These are phyloP conservation scores for Galerucella calmariensis DNA, from an alignment of 2,888 invertebrate species.

Conservation along the genomic window DNA sequence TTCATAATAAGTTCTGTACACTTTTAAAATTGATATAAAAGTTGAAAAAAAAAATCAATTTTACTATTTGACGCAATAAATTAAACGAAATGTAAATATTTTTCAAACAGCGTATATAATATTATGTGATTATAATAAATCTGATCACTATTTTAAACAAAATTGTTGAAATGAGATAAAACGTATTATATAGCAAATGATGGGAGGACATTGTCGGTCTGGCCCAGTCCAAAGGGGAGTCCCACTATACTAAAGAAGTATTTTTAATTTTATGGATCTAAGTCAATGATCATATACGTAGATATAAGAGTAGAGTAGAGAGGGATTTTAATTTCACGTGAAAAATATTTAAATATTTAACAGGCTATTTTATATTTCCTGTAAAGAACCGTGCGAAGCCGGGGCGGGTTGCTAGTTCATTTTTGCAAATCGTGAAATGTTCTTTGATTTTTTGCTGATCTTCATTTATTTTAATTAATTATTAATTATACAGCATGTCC, in stretches of 20 bases:
- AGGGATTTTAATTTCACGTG: no score
- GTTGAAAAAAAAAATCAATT: neutral
- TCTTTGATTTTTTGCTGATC: no score
- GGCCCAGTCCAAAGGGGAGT: conserved; percentile 9
- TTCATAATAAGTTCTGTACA: no score
- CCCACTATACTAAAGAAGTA: neutral
- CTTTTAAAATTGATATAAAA: neutral
- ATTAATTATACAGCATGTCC: no score
- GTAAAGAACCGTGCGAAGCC: no score
- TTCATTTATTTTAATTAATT: no score
- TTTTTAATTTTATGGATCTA: neutral
- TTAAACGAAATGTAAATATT: neutral
- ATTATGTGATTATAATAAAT: conserved; percentile 1
- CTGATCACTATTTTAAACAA: conserved; percentile 8
- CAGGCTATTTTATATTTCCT: no score
- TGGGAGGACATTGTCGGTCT: conserved; percentile 1
- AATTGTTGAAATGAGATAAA: conserved; percentile 14
- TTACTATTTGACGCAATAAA: neutral
- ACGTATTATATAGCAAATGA: conserved; percentile 9
- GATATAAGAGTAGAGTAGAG: no score
- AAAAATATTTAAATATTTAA: no score
- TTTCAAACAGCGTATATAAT: neutral
- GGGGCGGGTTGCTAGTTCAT: no score
- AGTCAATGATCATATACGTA: no score
- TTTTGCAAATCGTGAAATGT: no score